phyloP scores from a whole-genome alignment of 1,140 invertebrate species.

The Ectropis grisescens region DNA sequence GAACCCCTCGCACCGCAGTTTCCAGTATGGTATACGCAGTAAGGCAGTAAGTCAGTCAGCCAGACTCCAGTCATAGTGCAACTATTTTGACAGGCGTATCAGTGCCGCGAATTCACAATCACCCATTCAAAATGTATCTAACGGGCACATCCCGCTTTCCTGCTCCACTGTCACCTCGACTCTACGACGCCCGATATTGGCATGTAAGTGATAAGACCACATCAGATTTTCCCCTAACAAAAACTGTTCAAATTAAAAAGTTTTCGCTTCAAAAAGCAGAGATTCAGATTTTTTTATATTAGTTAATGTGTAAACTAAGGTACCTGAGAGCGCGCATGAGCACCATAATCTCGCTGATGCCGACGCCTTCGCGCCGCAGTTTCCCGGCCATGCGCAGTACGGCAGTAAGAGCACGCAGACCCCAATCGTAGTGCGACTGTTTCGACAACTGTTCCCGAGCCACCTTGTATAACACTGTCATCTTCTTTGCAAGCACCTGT shows the following conservation, averaged over 20 bases:
- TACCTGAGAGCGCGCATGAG: constrained; percentile 87
- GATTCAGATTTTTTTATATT: no score
- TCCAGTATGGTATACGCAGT: constrained; percentile 90
- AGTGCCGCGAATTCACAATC: no score
- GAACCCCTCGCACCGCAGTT: constrained; percentile 81
- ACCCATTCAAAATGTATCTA: no score
- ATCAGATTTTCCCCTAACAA: no score
- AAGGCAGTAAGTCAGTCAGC: constrained; percentile 89
- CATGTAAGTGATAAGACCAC: no score
- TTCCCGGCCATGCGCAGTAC: constrained; percentile 92
- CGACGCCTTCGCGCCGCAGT: constrained; percentile 80
- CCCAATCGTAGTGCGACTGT: constrained; percentile 95
- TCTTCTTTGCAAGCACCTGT: constrained; percentile 90
- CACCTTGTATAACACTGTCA: constrained; percentile 90
- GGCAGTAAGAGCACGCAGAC: constrained; percentile 88
- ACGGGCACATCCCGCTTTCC: no score
- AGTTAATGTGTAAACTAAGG: no score
- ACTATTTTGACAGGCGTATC: constrained; percentile 92
- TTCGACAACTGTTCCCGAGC: constrained; percentile 90
- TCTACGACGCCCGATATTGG: no score
- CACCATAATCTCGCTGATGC: constrained; percentile 86
- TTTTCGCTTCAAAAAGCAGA: no score
- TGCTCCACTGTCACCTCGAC: no score
- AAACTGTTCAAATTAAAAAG: no score
- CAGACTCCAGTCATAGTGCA: constrained; percentile 95